A percentile compares a stretch with the other conserved stretches of the same genome.
Conservation (phyloP, 2,888 invertebrate genomes). For the Oxystoma pomonae region DNA sequence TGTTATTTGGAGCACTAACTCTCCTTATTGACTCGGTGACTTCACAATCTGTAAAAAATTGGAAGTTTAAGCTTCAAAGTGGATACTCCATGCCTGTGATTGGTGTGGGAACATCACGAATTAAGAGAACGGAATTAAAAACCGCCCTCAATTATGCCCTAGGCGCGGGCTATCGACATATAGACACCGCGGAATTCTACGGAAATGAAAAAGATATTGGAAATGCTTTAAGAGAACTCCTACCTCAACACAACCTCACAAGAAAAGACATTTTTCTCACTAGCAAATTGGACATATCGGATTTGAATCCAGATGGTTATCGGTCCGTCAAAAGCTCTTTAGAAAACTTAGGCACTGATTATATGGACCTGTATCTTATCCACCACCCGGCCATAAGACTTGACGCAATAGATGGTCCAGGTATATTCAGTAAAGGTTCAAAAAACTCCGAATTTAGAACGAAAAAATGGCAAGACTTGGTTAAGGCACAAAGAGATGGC, state of each 20-base stretch:
- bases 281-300: constrained; percentile 52
- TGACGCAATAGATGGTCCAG: neutral
- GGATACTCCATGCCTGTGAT: neutral
- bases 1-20: too few species aligned
- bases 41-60: neutral
- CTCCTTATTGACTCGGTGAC: too few species aligned
- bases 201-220: constrained; percentile 70
- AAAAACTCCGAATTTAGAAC: neutral
- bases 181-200: constrained; percentile 75
- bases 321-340: neutral
- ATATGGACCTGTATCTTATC: neutral
- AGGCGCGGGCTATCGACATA: neutral
- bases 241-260: constrained; percentile 64
- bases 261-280: constrained; percentile 76
- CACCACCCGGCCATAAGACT: neutral
- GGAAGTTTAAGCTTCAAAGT: neutral
- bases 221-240: constrained; percentile 56
- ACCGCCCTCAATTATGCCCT: neutral
- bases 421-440: neutral
- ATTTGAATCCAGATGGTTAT: neutral
- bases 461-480: neutral
- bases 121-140: neutral
- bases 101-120: neutral
- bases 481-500: neutral
- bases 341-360: neutral